Evolutionary conservation across 2,797 vertebrate species (phyloP).

Genomic region (Sebastes dallii): DNA sequence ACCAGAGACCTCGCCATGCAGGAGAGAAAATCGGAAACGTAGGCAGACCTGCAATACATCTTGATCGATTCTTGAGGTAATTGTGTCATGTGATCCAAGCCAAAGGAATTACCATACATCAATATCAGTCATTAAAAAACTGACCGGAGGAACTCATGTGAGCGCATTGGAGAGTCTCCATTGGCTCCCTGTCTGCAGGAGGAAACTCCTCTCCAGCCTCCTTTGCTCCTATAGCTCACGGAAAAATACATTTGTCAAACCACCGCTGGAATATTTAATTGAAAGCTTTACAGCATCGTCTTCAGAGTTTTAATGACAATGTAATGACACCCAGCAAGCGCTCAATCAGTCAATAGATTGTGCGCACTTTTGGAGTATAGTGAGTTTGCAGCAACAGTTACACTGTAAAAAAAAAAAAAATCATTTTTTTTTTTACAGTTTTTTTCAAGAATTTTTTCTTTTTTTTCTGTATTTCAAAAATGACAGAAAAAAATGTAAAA

Average conservation of each 20-base stretch:
- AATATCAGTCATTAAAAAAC: conserved; percentile 95
- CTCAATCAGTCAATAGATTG: conserved; percentile 22
- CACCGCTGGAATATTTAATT: conserved; percentile 76
- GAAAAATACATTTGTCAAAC: conserved; percentile 70
- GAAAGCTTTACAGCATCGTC: conserved; percentile 59
- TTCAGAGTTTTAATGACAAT: conserved; percentile 42
- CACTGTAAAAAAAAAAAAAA: too few relatives aligned
- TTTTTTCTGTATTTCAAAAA: too few relatives aligned
- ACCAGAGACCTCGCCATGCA: conserved; percentile 87
- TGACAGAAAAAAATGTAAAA: too few relatives aligned
- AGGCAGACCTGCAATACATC: conserved; percentile 99
- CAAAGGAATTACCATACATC: conserved; percentile 98
- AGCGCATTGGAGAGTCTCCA: conserved; percentile 76
- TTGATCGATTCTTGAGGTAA: conserved; percentile 99
- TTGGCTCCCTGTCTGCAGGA: conserved; percentile 80
- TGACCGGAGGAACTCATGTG: conserved; percentile 82
- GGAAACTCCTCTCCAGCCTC: conserved; percentile 80
- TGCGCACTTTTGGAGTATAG: conserved; percentile 9
- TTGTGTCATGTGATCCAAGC: conserved; percentile 99
- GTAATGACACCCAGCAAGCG: conserved; percentile 36
- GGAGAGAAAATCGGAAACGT: conserved; percentile 96
- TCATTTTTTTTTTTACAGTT: too few relatives aligned
- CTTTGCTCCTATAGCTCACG: conserved; percentile 67
- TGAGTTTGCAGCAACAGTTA: conserved; percentile 60
- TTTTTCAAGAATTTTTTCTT: too few relatives aligned